phyloP scores from a whole-genome alignment of 2,113 vertebrate species.

The Etia nguti region DNA sequence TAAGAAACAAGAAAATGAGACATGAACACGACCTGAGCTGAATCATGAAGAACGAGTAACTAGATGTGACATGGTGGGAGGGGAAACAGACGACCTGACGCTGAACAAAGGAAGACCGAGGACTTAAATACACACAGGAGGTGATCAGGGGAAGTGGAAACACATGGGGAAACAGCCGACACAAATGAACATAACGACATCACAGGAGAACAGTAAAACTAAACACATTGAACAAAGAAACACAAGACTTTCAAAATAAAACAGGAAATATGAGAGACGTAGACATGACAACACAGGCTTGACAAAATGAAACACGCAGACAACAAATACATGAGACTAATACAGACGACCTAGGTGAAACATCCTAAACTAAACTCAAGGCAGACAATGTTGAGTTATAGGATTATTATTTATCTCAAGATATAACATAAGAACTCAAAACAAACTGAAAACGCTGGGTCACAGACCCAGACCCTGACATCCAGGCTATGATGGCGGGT shows the following conservation, averaged over 20 bases:
- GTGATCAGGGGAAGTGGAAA: background rate
- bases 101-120: background rate
- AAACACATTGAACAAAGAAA: background rate
- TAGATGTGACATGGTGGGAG: background rate
- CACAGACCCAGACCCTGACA: background rate
- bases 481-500: background rate
- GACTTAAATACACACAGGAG: background rate
- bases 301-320: background rate
- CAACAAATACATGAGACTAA: background rate
- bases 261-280: accelerated
- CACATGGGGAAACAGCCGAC: accelerated
- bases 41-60: background rate
- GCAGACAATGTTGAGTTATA: too few species aligned
- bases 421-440: background rate
- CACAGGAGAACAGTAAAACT: background rate
- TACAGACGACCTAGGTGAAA: background rate
- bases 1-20: background rate
- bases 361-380: background rate
- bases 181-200: background rate
- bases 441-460: background rate
- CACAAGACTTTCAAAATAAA: background rate
- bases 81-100: too few species aligned
- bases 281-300: background rate
- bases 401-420: too few species aligned
- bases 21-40: background rate